Evolutionary conservation across 2,888 invertebrate species (phyloP).

Genomic region (Mellilla xanthometata): DNA sequence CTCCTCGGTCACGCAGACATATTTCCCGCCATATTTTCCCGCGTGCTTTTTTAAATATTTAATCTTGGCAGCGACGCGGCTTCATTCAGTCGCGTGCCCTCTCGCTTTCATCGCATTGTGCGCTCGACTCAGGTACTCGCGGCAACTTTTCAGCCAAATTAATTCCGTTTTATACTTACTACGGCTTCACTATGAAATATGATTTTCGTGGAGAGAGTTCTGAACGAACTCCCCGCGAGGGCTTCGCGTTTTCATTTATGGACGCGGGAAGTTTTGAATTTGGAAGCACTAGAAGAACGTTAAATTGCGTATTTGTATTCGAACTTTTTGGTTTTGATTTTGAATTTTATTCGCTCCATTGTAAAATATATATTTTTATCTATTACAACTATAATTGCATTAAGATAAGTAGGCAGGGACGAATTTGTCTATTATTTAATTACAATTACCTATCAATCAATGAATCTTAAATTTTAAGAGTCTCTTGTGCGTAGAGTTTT

Average conservation of each 20-base stretch:
- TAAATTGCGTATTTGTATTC: no score
- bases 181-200: constrained; percentile 72
- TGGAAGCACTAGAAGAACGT: constrained; percentile 1
- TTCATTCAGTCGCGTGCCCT: constrained; percentile 69
- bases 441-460: no score
- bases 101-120: constrained; percentile 78
- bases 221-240: constrained; percentile 55
- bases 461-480: no score
- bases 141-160: constrained; percentile 76
- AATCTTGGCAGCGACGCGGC: constrained; percentile 61
- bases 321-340: no score
- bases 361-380: no score
- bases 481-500: no score
- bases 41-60: constrained; percentile 66
- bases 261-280: constrained; percentile 17
- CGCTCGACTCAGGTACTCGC: constrained; percentile 41
- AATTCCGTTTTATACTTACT: constrained; percentile 68
- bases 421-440: no score
- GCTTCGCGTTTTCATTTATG: constrained; percentile 58
- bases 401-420: no score
- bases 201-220: constrained; percentile 64
- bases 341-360: no score
- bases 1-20: constrained; percentile 4
- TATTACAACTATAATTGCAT: no score
- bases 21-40: constrained; percentile 23